Base-by-base conservation (phyloP, 2,797 vertebrate species). In the Megaceryle alcyon region DNA sequence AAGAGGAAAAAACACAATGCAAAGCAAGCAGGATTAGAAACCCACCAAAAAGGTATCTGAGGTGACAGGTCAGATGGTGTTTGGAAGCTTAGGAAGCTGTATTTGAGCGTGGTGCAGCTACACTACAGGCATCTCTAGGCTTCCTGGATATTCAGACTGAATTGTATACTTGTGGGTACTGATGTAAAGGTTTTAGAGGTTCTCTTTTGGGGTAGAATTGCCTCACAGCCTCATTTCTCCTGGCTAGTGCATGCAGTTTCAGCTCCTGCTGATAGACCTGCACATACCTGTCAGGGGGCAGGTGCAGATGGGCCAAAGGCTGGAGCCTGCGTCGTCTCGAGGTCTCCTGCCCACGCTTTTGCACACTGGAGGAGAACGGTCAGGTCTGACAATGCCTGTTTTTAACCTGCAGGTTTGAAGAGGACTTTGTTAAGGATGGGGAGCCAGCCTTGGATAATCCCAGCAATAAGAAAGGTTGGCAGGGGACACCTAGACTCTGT, bases 401-500 rank as follows among this genome's bases (percentile, higher is more conserved):
- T 96, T 96, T 95, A 92, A 94, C 92, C 92, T 96, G 88, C 95
- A 98, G 97, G 97, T 97, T 97, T 97, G 97, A 97, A 94, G 96
- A 97, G 93, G 96, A 96, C 95, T 97, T 96, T 96, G 89, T 93
- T 95, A 96, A 96, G 92, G 97, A 96, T 96, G 95, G 90, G 89
- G 97, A 97, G 91, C 76, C 94, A 95, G 92, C 89, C 87, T 96
- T 97, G 95, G 97, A 95, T 96, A 94, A 95, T 93, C 94, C 90
- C 88, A 96, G 94, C 92, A 96, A 90, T 97, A 97, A 97, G 94
- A 98, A 97, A 98, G 97, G 97, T 97, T 95, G 97, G 97, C 78
- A 97, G 91, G 86, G 75, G 88, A 94, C 86, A 88, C 88, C 89
- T 91, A 92, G 90, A 73, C 90, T 92, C 84, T 95, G 92, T 94